Evolutionary conservation across 2,797 vertebrate genomes (phyloP).

Genomic region (Sternarchorhynchus goeldii): DNA sequence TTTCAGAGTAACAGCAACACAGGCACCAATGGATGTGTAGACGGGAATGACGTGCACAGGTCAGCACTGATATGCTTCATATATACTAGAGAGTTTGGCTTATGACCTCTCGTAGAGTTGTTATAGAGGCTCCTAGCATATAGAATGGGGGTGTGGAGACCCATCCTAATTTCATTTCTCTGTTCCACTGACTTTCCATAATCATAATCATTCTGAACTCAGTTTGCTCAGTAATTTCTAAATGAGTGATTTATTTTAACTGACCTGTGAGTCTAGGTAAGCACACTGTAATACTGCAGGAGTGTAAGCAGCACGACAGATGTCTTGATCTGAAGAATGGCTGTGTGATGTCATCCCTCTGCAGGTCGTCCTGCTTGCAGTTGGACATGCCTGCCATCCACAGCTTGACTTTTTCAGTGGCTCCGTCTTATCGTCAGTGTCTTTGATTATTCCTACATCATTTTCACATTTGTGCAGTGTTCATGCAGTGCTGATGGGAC

Average conservation of each 20-base stretch:
- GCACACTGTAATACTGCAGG: background rate
- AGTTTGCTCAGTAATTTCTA: too few species aligned
- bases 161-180: background rate
- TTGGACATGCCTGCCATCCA: background rate
- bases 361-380: background rate
- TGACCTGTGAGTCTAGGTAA: too few species aligned
- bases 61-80: constrained; percentile 47
- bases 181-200: background rate
- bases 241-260: too few species aligned
- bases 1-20: constrained; percentile 81
- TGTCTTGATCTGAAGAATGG: background rate
- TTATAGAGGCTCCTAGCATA: background rate
- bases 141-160: background rate
- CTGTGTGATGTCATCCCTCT: background rate
- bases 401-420: constrained; percentile 22
- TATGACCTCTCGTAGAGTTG: too few species aligned
- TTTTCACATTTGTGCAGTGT: too few species aligned
- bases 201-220: background rate
- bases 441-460: background rate
- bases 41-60: constrained; percentile 74
- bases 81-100: background rate
- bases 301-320: background rate
- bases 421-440: constrained; percentile 52
- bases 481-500: too few species aligned
- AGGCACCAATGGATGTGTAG: constrained; percentile 60